Evolutionary conservation across 37 sponge, comb jelly and placozoan genomes (phyloP).

Genomic region (Dysidea cf. avara): DNA sequence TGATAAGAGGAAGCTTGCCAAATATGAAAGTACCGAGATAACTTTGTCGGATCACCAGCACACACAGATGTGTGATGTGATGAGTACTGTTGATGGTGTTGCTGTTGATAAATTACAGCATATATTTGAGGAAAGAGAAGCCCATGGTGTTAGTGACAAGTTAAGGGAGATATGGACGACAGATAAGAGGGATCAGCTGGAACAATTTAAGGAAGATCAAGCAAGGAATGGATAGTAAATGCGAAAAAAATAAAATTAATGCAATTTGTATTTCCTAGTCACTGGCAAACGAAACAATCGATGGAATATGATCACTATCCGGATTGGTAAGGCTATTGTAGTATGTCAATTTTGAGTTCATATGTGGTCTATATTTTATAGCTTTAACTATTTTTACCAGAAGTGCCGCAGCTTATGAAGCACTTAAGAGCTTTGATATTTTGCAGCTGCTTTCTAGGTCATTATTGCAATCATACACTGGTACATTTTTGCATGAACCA

Average conservation of each 20-base stretch:
- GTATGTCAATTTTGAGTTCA: no score
- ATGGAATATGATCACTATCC: constrained; percentile 5
- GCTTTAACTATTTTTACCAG: no score
- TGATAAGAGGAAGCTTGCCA: neutral
- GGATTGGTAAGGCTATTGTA: no score
- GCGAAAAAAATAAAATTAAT: no score
- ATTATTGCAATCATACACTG: constrained; percentile 15
- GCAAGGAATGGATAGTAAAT: no score
- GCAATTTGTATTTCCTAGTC: no score
- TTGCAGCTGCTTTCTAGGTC: no score
- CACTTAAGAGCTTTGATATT: constrained; percentile 9
- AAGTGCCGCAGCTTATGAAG: constrained; percentile 12
- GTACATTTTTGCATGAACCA: constrained; percentile 3
- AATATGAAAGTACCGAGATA: no score
- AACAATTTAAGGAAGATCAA: neutral
- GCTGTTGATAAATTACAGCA: neutral
- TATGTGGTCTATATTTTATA: no score
- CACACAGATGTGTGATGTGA: neutral
- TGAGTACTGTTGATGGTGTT: neutral
- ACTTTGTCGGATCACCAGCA: no score
- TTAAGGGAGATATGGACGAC: constrained; percentile 2
- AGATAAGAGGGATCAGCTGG: neutral
- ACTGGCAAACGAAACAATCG: neutral
- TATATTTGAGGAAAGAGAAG: no score
- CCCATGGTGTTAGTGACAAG: neutral